Evolutionary conservation across 2,888 invertebrate species (phyloP).

Genomic region (Polia nebulosa): DNA sequence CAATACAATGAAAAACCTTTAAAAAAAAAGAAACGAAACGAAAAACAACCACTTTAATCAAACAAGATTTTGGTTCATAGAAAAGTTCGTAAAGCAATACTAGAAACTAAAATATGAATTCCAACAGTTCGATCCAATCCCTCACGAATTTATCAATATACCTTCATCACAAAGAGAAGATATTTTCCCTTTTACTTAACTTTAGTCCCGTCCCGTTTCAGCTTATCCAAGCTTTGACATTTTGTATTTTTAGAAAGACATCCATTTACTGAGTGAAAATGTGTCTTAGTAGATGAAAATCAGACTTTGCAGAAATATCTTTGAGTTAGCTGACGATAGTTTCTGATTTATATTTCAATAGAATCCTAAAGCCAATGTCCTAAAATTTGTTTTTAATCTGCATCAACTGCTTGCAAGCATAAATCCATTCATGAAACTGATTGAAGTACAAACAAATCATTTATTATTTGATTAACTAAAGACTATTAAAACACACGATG

Average conservation of each 20-base stretch:
- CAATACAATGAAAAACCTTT: too few species aligned
- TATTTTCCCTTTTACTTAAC: slow-evolving; percentile 49
- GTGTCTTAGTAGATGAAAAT: slow-evolving; percentile 26
- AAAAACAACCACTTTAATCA: too few species aligned
- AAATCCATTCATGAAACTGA: too few species aligned
- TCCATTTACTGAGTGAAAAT: slow-evolving; percentile 20
- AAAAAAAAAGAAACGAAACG: too few species aligned
- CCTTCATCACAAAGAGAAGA: slow-evolving; percentile 21
- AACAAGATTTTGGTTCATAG: slow-evolving; percentile 5
- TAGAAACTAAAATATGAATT: slow-evolving; percentile 34
- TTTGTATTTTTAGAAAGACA: slow-evolving; percentile 42
- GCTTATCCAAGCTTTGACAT: slow-evolving; percentile 52
- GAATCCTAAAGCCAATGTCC: neutral
- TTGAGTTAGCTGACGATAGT: neutral
- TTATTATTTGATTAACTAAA: neutral
- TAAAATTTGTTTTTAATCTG: slow-evolving; percentile 17
- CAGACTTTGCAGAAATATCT: neutral
- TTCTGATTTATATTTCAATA: neutral
- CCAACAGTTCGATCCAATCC: slow-evolving; percentile 14
- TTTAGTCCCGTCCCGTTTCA: slow-evolving; percentile 30
- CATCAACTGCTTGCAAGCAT: neutral
- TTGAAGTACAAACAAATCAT: neutral
- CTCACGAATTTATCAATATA: slow-evolving; percentile 41
- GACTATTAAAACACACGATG: too few species aligned
- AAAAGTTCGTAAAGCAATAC: slow-evolving; percentile 31